A percentile compares a stretch with the other conserved stretches of the same genome.
Conservation (phyloP, 2,113 vertebrate genomes). For the Dipodomys ordii region DNA sequence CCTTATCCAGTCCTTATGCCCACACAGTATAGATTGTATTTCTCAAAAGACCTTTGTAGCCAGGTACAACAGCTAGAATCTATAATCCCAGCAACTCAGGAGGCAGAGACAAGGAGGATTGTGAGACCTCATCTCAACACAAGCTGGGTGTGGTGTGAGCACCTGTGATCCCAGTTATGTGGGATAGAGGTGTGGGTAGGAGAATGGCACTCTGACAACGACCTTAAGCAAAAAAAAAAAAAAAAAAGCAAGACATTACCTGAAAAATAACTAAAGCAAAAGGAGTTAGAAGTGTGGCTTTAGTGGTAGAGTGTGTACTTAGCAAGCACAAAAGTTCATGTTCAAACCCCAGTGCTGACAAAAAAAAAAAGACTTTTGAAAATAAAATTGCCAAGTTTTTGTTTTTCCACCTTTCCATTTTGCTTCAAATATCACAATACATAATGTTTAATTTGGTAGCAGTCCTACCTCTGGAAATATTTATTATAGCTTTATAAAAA, state of each 20-base stretch:
- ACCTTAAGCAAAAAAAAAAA: too few relatives aligned
- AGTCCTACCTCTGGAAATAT: neutral
- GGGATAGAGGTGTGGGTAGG: neutral
- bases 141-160: neutral
- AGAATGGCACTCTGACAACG: too few relatives aligned
- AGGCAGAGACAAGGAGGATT: too few relatives aligned
- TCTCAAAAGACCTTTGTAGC: neutral
- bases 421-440: slow-evolving; percentile 52
- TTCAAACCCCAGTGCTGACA: too few relatives aligned
- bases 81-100: neutral
- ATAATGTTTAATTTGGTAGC: slow-evolving; percentile 41
- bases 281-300: too few relatives aligned
- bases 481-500: neutral
- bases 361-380: neutral
- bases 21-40: neutral
- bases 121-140: neutral
- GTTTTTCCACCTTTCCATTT: neutral
- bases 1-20: slow-evolving; percentile 63
- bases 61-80: neutral
- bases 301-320: too few relatives aligned
- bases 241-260: too few relatives aligned
- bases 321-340: too few relatives aligned
- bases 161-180: neutral
- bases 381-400: neutral
- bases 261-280: too few relatives aligned